Percentiles rank a stretch among this genome's conserved stretches.
Evolutionary conservation across 2,888 invertebrate genomes (phyloP).

Genomic region (Hyles lineata): DNA sequence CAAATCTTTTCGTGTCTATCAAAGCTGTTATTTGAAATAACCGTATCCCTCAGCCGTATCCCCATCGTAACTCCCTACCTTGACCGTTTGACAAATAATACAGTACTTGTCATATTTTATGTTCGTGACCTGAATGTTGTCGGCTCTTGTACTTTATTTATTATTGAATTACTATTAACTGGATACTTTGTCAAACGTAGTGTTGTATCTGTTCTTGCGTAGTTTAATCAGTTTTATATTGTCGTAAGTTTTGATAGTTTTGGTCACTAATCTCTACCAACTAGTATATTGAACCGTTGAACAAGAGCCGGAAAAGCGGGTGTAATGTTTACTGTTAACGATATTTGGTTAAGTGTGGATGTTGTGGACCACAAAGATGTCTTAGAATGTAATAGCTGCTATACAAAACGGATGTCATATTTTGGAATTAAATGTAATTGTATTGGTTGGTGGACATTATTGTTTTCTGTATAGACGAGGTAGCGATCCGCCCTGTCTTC

Average conservation of each 20-base stretch:
- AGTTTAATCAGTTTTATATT: conserved; percentile 5
- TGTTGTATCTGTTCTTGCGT: conserved; percentile 36
- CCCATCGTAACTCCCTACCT: conserved; percentile 8
- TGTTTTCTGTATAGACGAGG: too few species aligned
- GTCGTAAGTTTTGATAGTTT: background rate
- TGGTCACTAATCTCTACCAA: too few species aligned
- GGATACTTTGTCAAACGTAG: conserved; percentile 34
- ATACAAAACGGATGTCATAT: too few species aligned
- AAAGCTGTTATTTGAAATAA: background rate
- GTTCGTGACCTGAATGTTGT: conserved; percentile 53
- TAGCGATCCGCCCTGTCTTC: too few species aligned
- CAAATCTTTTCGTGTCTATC: background rate
- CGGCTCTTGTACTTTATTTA: conserved; percentile 48
- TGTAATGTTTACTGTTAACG: too few species aligned
- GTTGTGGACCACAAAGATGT: too few species aligned
- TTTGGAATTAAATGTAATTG: too few species aligned
- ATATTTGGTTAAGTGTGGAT: too few species aligned
- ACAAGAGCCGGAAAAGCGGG: too few species aligned
- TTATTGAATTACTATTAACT: conserved; percentile 50
- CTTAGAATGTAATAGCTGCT: too few species aligned
- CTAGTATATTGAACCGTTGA: too few species aligned
- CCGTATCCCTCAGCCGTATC: conserved; percentile 8
- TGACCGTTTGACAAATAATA: conserved; percentile 43
- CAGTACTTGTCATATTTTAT: conserved; percentile 48
- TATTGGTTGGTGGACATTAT: too few species aligned